These are phyloP conservation scores for Brachypalpus laphriformis DNA, from an alignment of 2,888 invertebrate genomes.

Conservation along the genomic window DNA sequence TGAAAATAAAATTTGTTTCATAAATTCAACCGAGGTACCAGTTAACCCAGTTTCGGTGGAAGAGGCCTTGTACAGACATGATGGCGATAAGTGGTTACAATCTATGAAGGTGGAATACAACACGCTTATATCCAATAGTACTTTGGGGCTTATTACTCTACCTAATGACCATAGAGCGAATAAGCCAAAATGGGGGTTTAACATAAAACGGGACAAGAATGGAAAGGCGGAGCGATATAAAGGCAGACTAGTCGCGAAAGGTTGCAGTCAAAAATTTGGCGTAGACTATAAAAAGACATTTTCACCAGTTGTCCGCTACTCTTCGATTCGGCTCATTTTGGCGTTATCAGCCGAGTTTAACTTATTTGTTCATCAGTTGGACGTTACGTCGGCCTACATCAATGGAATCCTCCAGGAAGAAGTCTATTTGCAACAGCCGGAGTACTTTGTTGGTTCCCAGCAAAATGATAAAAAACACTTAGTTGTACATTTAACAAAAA, in stretches of 20 bases:
- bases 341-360: constrained; percentile 31
- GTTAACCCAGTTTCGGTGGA: constrained; percentile 10
- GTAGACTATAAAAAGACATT: constrained; percentile 48
- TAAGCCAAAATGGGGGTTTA: constrained; percentile 53
- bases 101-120: no score
- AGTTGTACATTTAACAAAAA: no score
- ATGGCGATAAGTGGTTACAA: no score
- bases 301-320: constrained; percentile 34
- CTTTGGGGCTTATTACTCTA: no score
- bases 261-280: constrained; percentile 39
- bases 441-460: no score
- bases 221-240: constrained; percentile 47
- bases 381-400: constrained; percentile 44
- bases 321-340: constrained; percentile 29
- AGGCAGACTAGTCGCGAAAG: constrained; percentile 44
- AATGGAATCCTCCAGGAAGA: constrained; percentile 32
- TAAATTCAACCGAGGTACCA: background rate
- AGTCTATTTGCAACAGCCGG: constrained; percentile 30
- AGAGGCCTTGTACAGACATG: constrained; percentile 20
- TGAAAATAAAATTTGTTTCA: background rate
- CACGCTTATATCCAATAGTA: no score
- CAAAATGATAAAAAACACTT: no score
- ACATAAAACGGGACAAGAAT: constrained; percentile 29
- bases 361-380: constrained; percentile 32
- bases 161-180: constrained; percentile 19